These are phyloP conservation scores for Hyppa rectilinea DNA, from an alignment of 2,888 invertebrate genomes.

Conservation along the genomic window DNA sequence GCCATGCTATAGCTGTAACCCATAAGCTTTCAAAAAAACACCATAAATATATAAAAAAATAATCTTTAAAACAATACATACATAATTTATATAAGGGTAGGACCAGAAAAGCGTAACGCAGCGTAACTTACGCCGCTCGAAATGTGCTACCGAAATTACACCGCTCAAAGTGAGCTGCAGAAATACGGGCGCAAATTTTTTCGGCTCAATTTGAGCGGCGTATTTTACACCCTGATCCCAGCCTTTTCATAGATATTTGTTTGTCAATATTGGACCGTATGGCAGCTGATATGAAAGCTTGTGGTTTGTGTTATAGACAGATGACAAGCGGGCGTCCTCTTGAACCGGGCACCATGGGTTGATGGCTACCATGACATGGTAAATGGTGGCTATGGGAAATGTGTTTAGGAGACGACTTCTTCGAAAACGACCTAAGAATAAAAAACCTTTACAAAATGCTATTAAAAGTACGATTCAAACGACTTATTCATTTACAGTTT, in stretches of 20 bases:
- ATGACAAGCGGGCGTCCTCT: constrained; percentile 62
- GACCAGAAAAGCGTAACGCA: constrained; percentile 7
- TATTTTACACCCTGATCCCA: constrained; percentile 23
- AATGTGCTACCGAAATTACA: constrained; percentile 7
- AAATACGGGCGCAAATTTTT: too few relatives aligned
- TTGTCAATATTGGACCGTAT: constrained; percentile 89
- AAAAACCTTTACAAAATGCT: background rate
- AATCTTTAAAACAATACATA: constrained; percentile 49
- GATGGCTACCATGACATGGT: constrained; percentile 47
- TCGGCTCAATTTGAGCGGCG: constrained; percentile 30
- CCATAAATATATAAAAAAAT: constrained; percentile 61
- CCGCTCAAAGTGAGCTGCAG: background rate
- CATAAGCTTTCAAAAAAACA: constrained; percentile 86
- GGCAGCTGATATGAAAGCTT: constrained; percentile 85
- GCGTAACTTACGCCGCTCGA: constrained; percentile 17
- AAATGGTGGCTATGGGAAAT: constrained; percentile 41
- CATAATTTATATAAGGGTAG: constrained; percentile 40
- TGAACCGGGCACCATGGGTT: constrained; percentile 26
- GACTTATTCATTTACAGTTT: too few relatives aligned
- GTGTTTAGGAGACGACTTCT: constrained; percentile 40
- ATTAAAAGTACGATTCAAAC: background rate
- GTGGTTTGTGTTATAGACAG: constrained; percentile 77
- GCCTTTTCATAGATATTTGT: constrained; percentile 68
- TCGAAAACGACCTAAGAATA: constrained; percentile 7
- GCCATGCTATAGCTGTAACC: constrained; percentile 85